Evolutionary conservation across 2,888 invertebrate genomes (phyloP).

Genomic region (Synergus laeviventris): DNA sequence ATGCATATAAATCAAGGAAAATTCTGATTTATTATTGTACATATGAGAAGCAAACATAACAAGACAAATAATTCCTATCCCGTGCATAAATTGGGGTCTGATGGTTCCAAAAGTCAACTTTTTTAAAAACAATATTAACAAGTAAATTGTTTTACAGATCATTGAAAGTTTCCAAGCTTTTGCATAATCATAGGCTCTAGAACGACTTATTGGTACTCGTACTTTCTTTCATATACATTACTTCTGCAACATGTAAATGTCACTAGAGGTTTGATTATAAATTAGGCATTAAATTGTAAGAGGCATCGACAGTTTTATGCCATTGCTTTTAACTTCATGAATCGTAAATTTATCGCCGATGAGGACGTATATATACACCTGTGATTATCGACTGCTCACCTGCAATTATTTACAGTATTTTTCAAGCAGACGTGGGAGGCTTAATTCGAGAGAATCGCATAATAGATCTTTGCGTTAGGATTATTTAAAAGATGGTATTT

Average conservation of each 20-base stretch:
- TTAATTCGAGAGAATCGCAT: neutral
- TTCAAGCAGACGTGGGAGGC: constrained; percentile 19
- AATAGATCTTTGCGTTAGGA: neutral
- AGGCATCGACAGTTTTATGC: constrained; percentile 14
- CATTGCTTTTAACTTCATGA: constrained; percentile 21
- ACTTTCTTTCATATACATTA: constrained; percentile 6
- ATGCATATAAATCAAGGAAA: too few species aligned
- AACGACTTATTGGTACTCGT: constrained; percentile 15
- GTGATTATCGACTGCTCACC: constrained; percentile 24
- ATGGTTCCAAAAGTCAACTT: too few species aligned
- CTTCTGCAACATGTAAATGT: constrained; percentile 18
- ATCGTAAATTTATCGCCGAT: constrained; percentile 8
- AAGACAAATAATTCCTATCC: too few species aligned
- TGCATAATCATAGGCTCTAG: neutral
- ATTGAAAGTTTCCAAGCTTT: neutral
- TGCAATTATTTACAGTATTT: constrained; percentile 24
- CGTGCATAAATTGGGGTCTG: too few species aligned
- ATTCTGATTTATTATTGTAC: too few species aligned
- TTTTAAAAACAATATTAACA: too few species aligned
- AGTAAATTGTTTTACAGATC: too few species aligned
- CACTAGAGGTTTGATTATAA: constrained; percentile 21
- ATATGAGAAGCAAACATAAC: too few species aligned
- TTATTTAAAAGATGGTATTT: neutral
- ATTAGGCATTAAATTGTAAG: constrained; percentile 32
- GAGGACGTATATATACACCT: neutral